Evolutionary conservation across 2,888 invertebrate genomes (phyloP).

Genomic region (Hermaeophaga mercurialis): DNA sequence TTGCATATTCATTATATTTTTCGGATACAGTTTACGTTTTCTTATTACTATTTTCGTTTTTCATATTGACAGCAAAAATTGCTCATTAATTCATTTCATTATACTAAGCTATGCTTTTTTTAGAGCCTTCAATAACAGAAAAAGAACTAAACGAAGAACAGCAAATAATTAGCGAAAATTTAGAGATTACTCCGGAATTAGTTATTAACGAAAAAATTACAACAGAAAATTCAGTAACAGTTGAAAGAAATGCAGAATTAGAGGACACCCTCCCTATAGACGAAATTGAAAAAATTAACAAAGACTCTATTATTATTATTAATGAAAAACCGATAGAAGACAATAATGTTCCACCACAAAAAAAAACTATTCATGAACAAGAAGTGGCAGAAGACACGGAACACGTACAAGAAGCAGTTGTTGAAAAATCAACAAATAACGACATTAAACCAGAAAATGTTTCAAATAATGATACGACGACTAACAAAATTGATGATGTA

Average conservation of each 20-base stretch:
- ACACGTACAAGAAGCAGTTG: constrained; percentile 3
- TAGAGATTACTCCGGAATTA: not conserved
- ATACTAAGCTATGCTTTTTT: too few relatives aligned
- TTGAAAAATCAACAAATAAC: constrained; percentile 7
- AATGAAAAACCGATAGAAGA: not conserved
- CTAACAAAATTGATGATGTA: not conserved
- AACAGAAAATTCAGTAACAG: not conserved
- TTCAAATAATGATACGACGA: constrained; percentile 20
- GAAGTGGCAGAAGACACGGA: not conserved
- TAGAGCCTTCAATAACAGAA: too few relatives aligned
- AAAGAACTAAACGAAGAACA: too few relatives aligned
- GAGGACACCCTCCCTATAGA: not conserved
- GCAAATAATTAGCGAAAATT: too few relatives aligned
- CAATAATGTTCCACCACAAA: not conserved
- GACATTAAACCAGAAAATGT: not conserved
- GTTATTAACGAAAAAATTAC: not conserved
- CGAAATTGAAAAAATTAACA: not conserved
- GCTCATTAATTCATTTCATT: too few relatives aligned
- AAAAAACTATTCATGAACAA: not conserved
- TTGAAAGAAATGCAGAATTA: not conserved
- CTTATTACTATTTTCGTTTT: too few relatives aligned
- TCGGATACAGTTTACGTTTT: too few relatives aligned
- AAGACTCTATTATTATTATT: not conserved
- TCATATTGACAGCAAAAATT: too few relatives aligned
- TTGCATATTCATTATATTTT: too few relatives aligned